phyloP scores from a whole-genome alignment of 2,113 vertebrate genomes.

The Mungos mungo region DNA sequence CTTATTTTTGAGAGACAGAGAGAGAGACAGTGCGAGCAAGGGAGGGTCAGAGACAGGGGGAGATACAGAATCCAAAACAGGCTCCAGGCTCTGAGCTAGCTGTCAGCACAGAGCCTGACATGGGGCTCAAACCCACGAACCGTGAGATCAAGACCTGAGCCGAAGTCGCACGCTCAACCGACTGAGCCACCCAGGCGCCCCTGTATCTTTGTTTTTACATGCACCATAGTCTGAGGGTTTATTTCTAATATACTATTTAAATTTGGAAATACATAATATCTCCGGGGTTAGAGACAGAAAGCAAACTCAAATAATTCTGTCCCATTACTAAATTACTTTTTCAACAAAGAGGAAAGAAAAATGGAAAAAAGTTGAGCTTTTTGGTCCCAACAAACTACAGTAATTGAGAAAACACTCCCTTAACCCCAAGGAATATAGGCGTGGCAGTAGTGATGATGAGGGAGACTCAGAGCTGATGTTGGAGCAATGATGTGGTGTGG shows the following conservation, averaged over 20 bases:
- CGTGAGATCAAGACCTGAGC: no score
- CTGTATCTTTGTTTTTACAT: not conserved
- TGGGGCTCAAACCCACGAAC: no score
- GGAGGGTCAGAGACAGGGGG: no score
- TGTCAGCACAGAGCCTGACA: no score
- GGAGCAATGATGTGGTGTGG: not conserved
- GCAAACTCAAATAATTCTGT: not conserved
- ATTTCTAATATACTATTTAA: conserved; percentile 3
- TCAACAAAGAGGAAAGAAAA: not conserved
- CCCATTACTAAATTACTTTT: conserved; percentile 1
- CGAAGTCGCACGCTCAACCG: no score
- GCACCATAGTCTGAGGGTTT: not conserved
- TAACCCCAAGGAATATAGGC: not conserved
- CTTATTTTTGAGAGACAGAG: no score
- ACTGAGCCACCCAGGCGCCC: no score
- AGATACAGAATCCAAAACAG: no score
- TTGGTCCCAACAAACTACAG: not conserved
- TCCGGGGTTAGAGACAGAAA: not conserved
- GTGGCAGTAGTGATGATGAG: not conserved
- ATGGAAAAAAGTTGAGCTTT: not conserved
- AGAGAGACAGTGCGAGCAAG: no score
- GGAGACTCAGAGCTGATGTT: not conserved
- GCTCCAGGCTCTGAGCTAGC: no score
- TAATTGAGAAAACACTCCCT: not conserved
- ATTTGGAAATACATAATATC: not conserved